Percentiles rank a stretch among this genome's conserved stretches.
Conservation (phyloP, 2,113 vertebrate species). For the Myodes glareolus region DNA sequence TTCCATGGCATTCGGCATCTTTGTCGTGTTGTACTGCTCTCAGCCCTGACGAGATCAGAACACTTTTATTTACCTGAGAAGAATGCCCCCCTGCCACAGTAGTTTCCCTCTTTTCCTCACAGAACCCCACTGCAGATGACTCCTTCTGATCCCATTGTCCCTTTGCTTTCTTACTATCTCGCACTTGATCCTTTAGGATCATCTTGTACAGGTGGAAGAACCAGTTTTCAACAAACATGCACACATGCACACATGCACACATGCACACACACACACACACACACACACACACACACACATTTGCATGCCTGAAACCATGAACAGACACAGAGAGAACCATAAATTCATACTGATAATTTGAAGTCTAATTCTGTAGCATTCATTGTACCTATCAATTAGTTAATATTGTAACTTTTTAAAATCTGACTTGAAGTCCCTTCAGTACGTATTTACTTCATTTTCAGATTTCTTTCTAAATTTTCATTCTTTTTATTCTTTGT, state of each 20-base stretch:
- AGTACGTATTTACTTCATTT: slow-evolving; percentile 20
- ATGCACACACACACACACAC: neutral
- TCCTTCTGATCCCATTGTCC: neutral
- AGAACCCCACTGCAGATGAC: neutral
- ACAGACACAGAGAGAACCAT: neutral
- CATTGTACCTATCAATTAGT: neutral
- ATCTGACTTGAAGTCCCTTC: neutral
- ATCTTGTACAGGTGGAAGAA: neutral
- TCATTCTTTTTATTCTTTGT: neutral
- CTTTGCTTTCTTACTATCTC: neutral
- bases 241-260: too few species aligned
- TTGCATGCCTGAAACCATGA: too few species aligned
- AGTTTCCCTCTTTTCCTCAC: neutral
- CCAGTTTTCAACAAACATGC: neutral
- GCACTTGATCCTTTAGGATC: neutral
- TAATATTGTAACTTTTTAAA: slow-evolving; percentile 44
- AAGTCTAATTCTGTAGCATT: neutral
- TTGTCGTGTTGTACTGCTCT: neutral
- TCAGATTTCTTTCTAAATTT: neutral
- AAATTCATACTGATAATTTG: neutral
- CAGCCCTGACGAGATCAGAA: neutral
- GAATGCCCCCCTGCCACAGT: neutral
- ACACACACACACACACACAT: neutral
- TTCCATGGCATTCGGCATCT: neutral
- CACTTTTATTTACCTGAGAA: neutral